Evolutionary conservation across 2,888 invertebrate species (phyloP).

Genomic region (Callosobruchus maculatus): DNA sequence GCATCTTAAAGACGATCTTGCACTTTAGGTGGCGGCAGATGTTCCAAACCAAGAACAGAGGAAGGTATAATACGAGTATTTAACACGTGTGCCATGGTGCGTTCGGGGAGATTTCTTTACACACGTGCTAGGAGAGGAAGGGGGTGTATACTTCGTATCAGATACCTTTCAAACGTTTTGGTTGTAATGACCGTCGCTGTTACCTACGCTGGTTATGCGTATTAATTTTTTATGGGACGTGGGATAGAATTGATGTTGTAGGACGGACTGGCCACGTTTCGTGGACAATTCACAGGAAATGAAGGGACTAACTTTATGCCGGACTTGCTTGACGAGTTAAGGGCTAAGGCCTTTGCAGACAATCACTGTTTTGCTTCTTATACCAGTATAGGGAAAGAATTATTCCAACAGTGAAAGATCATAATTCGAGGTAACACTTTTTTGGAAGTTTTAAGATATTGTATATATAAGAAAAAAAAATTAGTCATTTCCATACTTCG

Average conservation of each 20-base stretch:
- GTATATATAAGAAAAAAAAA: too few relatives aligned
- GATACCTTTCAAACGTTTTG: neutral
- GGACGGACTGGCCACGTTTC: neutral
- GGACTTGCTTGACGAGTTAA: neutral
- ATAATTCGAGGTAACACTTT: too few relatives aligned
- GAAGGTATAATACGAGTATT: neutral
- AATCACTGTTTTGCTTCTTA: too few relatives aligned
- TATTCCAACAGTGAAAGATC: too few relatives aligned
- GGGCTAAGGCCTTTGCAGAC: too few relatives aligned
- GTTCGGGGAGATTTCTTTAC: neutral
- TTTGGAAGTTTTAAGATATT: too few relatives aligned
- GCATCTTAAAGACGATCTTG: neutral
- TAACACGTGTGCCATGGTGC: neutral
- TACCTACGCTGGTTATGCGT: neutral
- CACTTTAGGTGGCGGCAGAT: neutral
- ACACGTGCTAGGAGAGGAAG: neutral
- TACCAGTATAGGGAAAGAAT: too few relatives aligned
- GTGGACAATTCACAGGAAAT: neutral
- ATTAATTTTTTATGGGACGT: neutral
- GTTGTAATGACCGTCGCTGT: neutral
- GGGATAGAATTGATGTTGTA: neutral
- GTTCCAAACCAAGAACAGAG: neutral
- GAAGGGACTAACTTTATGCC: neutral
- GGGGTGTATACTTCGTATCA: neutral
- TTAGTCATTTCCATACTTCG: too few relatives aligned